Evolutionary conservation across 2,113 vertebrate genomes (phyloP), one percentile per base, ranked within the genome.

Genomic region (Salvelinus alpinus): DNA sequence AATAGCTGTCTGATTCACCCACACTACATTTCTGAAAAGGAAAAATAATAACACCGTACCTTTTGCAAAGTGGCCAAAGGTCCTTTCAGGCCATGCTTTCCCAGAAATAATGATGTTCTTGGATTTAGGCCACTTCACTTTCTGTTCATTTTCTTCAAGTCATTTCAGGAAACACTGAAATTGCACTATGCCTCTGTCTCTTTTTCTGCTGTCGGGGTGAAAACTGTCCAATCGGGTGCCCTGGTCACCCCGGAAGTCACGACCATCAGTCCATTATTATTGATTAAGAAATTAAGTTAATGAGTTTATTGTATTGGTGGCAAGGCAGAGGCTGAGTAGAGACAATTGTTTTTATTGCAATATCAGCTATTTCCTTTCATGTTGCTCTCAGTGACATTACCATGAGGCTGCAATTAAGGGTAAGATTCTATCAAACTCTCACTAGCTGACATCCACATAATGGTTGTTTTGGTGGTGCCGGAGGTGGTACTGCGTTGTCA

Each of bases 221-320:
- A 59, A 72, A 75, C 44, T 9, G 34, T 38, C 67, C 64, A 74
- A 79, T 83, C 47, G 73, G 79, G 68, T 34, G 12, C 65, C 24
- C 64, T 60, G 22, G 31, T 31, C 62, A 64, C 71, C 69, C 48
- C 69, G 66, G 51, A 75, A 54, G 64, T 80, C 68, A 25, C 67
- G 67, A 60, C n/a, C 47, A 29, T 34, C 34, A 73, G 73, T 70
- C 73, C 64, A 69, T 74, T 81, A 77, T 73, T n/a, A 78, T 71
- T 84, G 38, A 86, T 80, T 77, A 82, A 80, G 75, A 81, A 77
- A 81, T 83, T 73, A 77, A 82, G 71, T 57, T 73, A 80, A 82
- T 76, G 78, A 20, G n/a, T 78, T 78, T 79, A 77, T 80, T 79
- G 78, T 77, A 76, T 59, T 77, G 64, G 64, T 64, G 44, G 77